A percentile compares a stretch with the other conserved stretches of the same genome.
These are phyloP conservation scores for Polypterus bichir DNA, from an alignment of 2,113 vertebrate genomes.

Conservation along the genomic window DNA sequence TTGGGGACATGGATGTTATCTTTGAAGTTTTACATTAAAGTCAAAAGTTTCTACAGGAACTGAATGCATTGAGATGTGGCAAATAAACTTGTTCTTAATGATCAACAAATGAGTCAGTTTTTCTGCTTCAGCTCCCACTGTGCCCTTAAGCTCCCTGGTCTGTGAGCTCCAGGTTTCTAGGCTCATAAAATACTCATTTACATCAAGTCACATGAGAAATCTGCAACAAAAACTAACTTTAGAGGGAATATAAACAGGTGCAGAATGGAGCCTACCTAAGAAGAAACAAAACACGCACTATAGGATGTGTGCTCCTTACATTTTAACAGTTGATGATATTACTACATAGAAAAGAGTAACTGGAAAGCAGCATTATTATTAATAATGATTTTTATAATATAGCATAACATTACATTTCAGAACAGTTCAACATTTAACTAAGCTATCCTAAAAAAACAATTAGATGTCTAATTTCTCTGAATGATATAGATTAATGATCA, in stretches of 20 bases:
- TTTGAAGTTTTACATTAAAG: constrained; percentile 30
- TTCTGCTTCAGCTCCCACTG: constrained; percentile 43
- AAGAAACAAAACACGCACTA: no score
- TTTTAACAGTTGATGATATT: no score
- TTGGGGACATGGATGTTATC: constrained; percentile 37
- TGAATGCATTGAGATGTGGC: constrained; percentile 44
- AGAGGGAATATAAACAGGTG: background rate
- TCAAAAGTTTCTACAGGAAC: constrained; percentile 34
- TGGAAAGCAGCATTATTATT: no score
- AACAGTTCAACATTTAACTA: no score
- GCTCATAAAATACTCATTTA: constrained; percentile 56
- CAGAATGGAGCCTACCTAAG: background rate
- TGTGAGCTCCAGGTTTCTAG: constrained; percentile 48
- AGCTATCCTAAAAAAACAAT: no score
- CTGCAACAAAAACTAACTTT: constrained; percentile 37
- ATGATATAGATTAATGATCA: no score
- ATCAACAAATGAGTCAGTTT: constrained; percentile 54
- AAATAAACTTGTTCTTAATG: constrained; percentile 59
- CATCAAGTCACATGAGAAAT: constrained; percentile 53
- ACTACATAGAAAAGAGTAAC: no score
- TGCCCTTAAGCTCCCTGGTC: constrained; percentile 42
- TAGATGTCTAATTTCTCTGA: no score
- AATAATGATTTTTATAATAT: no score
- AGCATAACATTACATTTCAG: no score
- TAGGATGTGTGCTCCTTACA: no score